A percentile compares a stretch with the other conserved stretches of the same genome.
Evolutionary conservation across 2,797 vertebrate species (phyloP).

Genomic region (Danio aesculapii): DNA sequence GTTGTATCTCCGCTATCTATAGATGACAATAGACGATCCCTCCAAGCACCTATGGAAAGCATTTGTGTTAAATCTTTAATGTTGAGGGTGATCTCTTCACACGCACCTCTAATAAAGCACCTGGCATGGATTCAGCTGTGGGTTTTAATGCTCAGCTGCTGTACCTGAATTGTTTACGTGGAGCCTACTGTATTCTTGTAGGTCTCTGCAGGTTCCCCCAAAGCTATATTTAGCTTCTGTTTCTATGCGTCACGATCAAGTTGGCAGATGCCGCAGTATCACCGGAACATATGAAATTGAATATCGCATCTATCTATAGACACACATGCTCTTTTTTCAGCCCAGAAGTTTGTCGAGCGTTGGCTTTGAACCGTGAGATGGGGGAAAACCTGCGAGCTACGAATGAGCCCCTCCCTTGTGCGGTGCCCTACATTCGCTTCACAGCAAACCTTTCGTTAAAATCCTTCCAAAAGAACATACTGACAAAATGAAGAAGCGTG

Average conservation of each 20-base stretch:
- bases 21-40: constrained; percentile 4
- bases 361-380: constrained; percentile 38
- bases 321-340: constrained; percentile 55
- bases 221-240: constrained; percentile 79
- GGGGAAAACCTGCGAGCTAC: constrained; percentile 19
- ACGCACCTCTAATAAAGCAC: constrained; percentile 27
- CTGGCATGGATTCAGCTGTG: constrained; percentile 27
- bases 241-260: constrained; percentile 76
- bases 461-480: neutral
- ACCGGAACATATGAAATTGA: constrained; percentile 59
- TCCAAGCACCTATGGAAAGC: constrained; percentile 11
- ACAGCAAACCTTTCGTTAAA: neutral
- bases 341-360: constrained; percentile 45
- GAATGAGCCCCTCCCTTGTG: constrained; percentile 34
- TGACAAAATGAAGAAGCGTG: neutral
- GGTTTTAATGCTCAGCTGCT: constrained; percentile 17
- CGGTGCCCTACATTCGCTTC: constrained; percentile 37
- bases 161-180: constrained; percentile 59
- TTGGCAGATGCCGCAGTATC: constrained; percentile 73
- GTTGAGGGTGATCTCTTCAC: constrained; percentile 12
- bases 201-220: constrained; percentile 69
- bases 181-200: constrained; percentile 71
- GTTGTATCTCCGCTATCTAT: neutral
- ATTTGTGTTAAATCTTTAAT: constrained; percentile 42
- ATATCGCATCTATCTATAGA: constrained; percentile 62